Evolutionary conservation across 2,888 invertebrate species (phyloP).

Genomic region (Drosophila heteroneura): DNA sequence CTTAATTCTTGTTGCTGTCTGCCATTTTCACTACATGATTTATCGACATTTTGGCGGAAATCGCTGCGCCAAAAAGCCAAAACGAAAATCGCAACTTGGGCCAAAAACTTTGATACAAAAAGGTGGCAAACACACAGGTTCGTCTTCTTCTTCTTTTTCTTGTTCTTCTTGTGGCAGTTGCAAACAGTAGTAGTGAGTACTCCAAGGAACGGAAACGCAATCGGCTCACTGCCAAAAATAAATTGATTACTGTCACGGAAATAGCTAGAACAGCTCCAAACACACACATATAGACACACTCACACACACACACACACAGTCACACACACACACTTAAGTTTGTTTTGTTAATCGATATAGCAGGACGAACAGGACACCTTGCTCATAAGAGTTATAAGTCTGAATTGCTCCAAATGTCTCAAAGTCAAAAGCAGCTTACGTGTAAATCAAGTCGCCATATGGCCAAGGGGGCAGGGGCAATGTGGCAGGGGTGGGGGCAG

Average conservation of each 20-base stretch:
- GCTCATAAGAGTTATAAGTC: slow-evolving; percentile 18
- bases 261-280: slow-evolving; percentile 68
- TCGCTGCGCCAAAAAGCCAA: slow-evolving; percentile 66
- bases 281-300: slow-evolving; percentile 24
- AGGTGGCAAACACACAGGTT: slow-evolving; percentile 34
- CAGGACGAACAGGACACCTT: slow-evolving; percentile 50
- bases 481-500: slow-evolving; percentile 1
- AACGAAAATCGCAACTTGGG: slow-evolving; percentile 52
- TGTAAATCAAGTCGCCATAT: slow-evolving; percentile 54
- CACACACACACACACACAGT: slow-evolving; percentile 23
- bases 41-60: slow-evolving; percentile 78
- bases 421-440: slow-evolving; percentile 64
- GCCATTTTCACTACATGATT: slow-evolving; percentile 62
- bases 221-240: slow-evolving; percentile 83
- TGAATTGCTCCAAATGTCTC: slow-evolving; percentile 53
- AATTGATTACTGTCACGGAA: slow-evolving; percentile 85
- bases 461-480: slow-evolving; percentile 3
- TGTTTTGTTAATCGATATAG: slow-evolving; percentile 75
- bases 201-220: slow-evolving; percentile 75
- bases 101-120: slow-evolving; percentile 51
- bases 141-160: slow-evolving; percentile 4
- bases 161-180: slow-evolving; percentile 3
- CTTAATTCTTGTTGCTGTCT: slow-evolving; percentile 44
- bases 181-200: slow-evolving; percentile 26
- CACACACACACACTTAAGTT: slow-evolving; percentile 41